A percentile compares a stretch with the other conserved stretches of the same genome.
phyloP scores from a whole-genome alignment of 2,888 invertebrate species.

The Galerucella nymphaeae region DNA sequence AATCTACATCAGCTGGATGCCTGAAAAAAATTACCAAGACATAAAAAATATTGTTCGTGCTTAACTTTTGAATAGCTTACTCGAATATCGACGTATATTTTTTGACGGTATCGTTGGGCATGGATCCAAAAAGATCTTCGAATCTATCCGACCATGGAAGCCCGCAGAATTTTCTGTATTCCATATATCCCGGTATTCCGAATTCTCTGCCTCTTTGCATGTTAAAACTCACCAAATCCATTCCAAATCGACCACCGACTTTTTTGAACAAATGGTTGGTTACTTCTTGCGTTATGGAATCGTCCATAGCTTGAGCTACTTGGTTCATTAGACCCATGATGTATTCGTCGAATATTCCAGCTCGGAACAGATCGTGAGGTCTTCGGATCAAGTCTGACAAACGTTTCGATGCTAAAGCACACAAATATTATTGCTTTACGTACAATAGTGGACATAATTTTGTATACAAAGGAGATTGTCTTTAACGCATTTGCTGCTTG shows the following conservation, averaged over 20 bases:
- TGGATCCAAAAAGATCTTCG: conserved; percentile 85
- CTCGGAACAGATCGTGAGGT: conserved; percentile 90
- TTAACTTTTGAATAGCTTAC: conserved; percentile 64
- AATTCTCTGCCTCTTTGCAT: conserved; percentile 94
- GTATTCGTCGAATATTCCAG: conserved; percentile 91
- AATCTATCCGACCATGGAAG: conserved; percentile 81
- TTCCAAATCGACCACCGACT: conserved; percentile 77
- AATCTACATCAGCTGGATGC: conserved; percentile 90
- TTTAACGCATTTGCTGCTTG: too few species aligned
- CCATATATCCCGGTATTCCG: conserved; percentile 92
- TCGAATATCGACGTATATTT: conserved; percentile 87
- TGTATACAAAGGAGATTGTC: too few species aligned
- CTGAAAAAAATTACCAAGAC: conserved; percentile 62
- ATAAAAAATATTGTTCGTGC: conserved; percentile 21
- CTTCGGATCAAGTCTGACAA: conserved; percentile 88
- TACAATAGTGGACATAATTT: too few species aligned
- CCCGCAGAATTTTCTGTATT: conserved; percentile 91
- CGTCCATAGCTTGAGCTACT: conserved; percentile 95
- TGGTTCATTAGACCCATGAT: conserved; percentile 94
- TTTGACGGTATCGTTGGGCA: conserved; percentile 88
- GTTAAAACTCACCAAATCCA: conserved; percentile 92
- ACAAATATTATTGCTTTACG: too few species aligned
- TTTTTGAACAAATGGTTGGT: conserved; percentile 93
- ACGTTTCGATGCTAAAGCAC: conserved; percentile 81
- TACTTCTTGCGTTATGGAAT: conserved; percentile 90